phyloP scores from a whole-genome alignment of 92 coral and sea anemone genomes.

The Micromussa lordhowensis region DNA sequence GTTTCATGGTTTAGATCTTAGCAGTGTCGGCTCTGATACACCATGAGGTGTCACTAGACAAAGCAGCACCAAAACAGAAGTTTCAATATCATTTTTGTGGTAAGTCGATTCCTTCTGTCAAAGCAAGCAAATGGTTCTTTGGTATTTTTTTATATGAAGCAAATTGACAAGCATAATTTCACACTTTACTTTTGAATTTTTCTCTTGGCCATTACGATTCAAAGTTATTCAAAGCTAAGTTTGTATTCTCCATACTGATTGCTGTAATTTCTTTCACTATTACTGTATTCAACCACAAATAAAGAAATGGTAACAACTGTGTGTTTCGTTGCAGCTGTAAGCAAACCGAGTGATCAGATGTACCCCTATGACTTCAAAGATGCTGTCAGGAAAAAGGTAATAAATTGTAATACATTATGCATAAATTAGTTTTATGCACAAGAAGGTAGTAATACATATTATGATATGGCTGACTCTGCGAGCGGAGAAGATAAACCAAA shows the following conservation, averaged over 20 bases:
- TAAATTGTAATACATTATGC: not conserved
- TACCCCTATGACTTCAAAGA: conserved; percentile 95
- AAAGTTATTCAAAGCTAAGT: too few species aligned
- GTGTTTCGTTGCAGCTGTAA: conserved; percentile 70
- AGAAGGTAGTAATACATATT: not conserved
- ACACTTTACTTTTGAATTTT: too few species aligned
- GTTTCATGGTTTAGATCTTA: conserved; percentile 60
- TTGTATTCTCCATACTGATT: too few species aligned
- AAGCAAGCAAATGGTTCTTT: too few species aligned
- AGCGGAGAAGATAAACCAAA: too few species aligned
- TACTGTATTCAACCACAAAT: too few species aligned
- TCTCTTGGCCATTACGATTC: too few species aligned
- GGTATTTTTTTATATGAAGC: too few species aligned
- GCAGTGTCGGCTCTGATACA: conserved; percentile 93
- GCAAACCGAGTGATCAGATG: conserved; percentile 91
- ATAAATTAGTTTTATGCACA: not conserved
- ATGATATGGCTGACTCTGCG: too few species aligned
- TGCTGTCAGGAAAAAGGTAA: conserved; percentile 82
- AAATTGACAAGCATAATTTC: too few species aligned
- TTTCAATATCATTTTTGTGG: conserved; percentile 95
- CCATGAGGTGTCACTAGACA: conserved; percentile 87
- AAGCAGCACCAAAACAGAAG: conserved; percentile 93
- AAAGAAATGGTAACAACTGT: too few species aligned
- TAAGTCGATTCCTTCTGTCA: conserved; percentile 28
- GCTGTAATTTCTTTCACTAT: not conserved